Base-by-base conservation (phyloP, 2,113 vertebrate species). In the Galemys pyrenaicus region DNA sequence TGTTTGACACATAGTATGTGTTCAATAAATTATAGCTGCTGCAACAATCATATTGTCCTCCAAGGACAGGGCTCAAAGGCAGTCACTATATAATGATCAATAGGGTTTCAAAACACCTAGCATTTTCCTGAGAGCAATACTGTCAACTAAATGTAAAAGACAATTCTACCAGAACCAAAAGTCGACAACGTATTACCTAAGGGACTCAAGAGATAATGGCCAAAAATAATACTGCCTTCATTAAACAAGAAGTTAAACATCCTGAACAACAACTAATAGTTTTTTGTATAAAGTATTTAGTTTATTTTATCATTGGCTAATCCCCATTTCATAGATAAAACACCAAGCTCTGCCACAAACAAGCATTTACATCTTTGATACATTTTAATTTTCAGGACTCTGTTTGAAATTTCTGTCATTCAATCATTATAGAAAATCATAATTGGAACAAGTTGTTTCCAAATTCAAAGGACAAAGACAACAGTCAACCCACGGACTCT, bases 381-480 rank as follows among this genome's bases (percentile, higher is more conserved):
- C 13, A 92, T 32, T 62, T 82, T 56, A 56, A 17, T 65, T 82
- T 64, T 58, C 41, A 49, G 22, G 1, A 16, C 49, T 82, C 22
- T 79, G 13, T 37, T 41, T 92, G 41, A 88, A 79, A 91, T 73
- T 56, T 70, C 86, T 84, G 39, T 39, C 35, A 8, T 60, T 12
- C 9, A 44, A 70, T 71, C 73, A 79, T 0, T 32, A 46, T 58
- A 81, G 39, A 67, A 95, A 92, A 89, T 58, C 71, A 58, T 84
- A 91, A 84, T 3, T 75, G 68, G 56, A 78, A 79, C 64, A 88
- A 54, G 20, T 35, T 70, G 81, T 67, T 91, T 67, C 46, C 19
- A 82, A 51, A 82, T 20, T 74, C 35, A 87, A 94, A 92, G 39
- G 20, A 79, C 71, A 87, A 89, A 67, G 71, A 49, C 3, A n/a